phyloP scores from a whole-genome alignment of 2,888 invertebrate species.

The Euzophera pinguis region DNA sequence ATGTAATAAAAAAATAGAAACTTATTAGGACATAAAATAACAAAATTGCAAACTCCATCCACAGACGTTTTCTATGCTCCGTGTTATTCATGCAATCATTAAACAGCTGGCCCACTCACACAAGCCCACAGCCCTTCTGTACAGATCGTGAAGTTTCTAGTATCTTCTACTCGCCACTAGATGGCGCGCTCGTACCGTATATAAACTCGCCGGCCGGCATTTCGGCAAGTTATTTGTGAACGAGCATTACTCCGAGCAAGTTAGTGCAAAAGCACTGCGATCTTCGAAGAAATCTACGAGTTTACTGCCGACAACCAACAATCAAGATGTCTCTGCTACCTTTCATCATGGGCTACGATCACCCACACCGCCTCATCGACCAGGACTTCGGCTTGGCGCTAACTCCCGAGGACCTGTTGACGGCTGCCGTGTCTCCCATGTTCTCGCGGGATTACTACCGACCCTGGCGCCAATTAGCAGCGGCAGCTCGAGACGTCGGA shows the following conservation, averaged over 20 bases:
- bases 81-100: background rate
- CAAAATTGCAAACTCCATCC: background rate
- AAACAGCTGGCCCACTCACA: conserved; percentile 13
- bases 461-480: conserved; percentile 54
- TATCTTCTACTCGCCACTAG: conserved; percentile 28
- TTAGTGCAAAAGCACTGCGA: conserved; percentile 19
- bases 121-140: background rate
- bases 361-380: conserved; percentile 53
- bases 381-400: conserved; percentile 67
- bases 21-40: background rate
- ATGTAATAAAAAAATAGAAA: background rate
- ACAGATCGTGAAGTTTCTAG: conserved; percentile 28
- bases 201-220: conserved; percentile 36
- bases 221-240: conserved; percentile 26
- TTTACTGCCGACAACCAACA: background rate
- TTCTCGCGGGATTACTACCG: conserved; percentile 48
- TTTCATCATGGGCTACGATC: conserved; percentile 36
- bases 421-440: conserved; percentile 39
- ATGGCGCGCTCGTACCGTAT: conserved; percentile 38
- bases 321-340: conserved; percentile 43
- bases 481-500: conserved; percentile 61
- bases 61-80: background rate
- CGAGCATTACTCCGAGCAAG: conserved; percentile 22
- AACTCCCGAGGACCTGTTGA: conserved; percentile 60
- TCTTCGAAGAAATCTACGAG: background rate